Evolutionary conservation across 2,113 vertebrate species (phyloP).

Genomic region (Empidonax traillii): DNA sequence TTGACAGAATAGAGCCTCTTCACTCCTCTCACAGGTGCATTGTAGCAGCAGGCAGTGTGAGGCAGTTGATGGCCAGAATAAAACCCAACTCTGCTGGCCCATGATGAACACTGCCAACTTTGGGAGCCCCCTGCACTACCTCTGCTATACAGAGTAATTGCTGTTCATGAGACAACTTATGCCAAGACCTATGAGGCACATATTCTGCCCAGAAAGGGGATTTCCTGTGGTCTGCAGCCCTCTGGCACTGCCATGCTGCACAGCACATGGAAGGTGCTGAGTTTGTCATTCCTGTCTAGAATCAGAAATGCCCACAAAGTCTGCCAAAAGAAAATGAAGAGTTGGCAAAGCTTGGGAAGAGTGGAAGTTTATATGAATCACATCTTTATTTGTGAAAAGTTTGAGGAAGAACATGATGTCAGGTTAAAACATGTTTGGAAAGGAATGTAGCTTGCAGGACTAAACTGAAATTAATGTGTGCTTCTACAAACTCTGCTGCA

Average conservation of each 20-base stretch:
- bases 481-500: slow-evolving; percentile 7
- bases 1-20: background rate
- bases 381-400: slow-evolving; percentile 52
- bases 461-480: slow-evolving; percentile 47
- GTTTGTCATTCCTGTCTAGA: background rate
- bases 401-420: slow-evolving; percentile 63
- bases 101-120: background rate
- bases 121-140: background rate
- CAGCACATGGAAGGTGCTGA: background rate
- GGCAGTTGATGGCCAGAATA: background rate
- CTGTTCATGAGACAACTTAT: background rate
- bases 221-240: background rate
- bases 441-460: slow-evolving; percentile 58
- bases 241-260: background rate
- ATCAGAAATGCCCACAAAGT: slow-evolving; percentile 3
- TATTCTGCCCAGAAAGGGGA: background rate
- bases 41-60: background rate
- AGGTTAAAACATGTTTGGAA: slow-evolving; percentile 61
- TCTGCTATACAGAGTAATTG: background rate
- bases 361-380: slow-evolving; percentile 60
- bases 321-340: slow-evolving; percentile 54
- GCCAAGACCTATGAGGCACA: background rate
- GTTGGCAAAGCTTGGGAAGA: slow-evolving; percentile 14
- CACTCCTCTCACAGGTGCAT: background rate
- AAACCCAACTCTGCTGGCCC: background rate